Conservation (phyloP, 2,888 invertebrate species). For the Acleris cristana region DNA sequence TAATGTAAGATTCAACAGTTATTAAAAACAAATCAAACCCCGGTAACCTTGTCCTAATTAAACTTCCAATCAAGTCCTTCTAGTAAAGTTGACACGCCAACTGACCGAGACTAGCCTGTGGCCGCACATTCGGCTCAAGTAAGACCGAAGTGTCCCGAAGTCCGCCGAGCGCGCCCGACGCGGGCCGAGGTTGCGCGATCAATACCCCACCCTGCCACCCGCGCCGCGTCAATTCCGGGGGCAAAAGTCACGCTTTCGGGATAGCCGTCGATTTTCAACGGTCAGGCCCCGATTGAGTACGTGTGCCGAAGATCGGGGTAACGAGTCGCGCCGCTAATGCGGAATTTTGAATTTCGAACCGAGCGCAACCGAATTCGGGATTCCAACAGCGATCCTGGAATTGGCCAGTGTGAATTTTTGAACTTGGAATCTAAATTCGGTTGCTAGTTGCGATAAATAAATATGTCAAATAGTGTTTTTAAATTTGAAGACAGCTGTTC, state of each 20-base stretch:
- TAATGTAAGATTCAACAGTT: background rate
- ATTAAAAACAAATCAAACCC: slow-evolving; percentile 52
- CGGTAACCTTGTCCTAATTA: slow-evolving; percentile 80
- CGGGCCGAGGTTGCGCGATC: slow-evolving; percentile 73
- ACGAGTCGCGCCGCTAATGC: slow-evolving; percentile 54
- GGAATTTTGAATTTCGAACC: slow-evolving; percentile 53
- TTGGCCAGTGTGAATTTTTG: slow-evolving; percentile 20
- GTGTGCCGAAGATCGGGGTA: slow-evolving; percentile 53
- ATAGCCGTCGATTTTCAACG: slow-evolving; percentile 75
- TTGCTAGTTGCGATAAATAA: background rate
- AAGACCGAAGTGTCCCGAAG: slow-evolving; percentile 71
- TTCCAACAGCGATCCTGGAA: slow-evolving; percentile 22
- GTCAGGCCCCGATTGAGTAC: slow-evolving; percentile 66
- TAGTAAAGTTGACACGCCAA: slow-evolving; percentile 73
- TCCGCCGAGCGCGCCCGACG: slow-evolving; percentile 70
- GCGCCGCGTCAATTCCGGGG: slow-evolving; percentile 77
- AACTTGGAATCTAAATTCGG: slow-evolving; percentile 8
- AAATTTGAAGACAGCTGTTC: background rate
- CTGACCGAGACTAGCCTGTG: slow-evolving; percentile 67
- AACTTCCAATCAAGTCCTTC: slow-evolving; percentile 75
- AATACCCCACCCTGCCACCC: slow-evolving; percentile 73
- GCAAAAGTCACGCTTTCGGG: slow-evolving; percentile 80
- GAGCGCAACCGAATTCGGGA: slow-evolving; percentile 45
- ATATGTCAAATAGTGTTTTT: background rate
- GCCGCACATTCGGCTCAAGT: slow-evolving; percentile 66